phyloP scores from a whole-genome alignment of 2,888 invertebrate genomes.

The Camptogramma bilineatum region DNA sequence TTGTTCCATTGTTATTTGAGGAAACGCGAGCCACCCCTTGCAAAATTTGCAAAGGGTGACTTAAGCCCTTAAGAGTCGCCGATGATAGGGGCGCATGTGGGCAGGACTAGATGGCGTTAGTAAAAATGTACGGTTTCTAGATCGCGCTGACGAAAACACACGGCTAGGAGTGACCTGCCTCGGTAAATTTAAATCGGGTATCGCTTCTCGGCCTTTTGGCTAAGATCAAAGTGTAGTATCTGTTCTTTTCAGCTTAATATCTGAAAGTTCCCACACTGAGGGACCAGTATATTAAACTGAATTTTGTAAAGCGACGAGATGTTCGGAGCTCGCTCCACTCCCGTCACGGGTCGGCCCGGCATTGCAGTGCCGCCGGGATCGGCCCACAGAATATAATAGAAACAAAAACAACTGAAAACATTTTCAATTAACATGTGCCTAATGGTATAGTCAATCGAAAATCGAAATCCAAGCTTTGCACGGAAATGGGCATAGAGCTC shows the following conservation, averaged over 20 bases:
- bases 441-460: no score
- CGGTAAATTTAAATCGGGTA: not conserved
- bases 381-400: constrained; percentile 1
- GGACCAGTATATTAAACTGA: constrained; percentile 9
- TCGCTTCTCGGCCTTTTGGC: constrained; percentile 14
- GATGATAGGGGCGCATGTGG: not conserved
- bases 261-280: constrained; percentile 13
- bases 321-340: constrained; percentile 22
- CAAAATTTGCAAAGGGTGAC: no score
- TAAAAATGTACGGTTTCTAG: constrained; percentile 13
- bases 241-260: constrained; percentile 19
- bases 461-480: no score
- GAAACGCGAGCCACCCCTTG: no score
- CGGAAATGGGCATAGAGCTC: no score
- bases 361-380: constrained; percentile 21
- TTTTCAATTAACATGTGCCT: no score
- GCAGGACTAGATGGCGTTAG: constrained; percentile 16
- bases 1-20: no score
- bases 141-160: constrained; percentile 17
- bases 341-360: constrained; percentile 23
- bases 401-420: not conserved
- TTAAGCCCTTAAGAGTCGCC: no score
- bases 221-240: constrained; percentile 16
- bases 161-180: constrained; percentile 7
- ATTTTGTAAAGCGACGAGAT: constrained; percentile 15